Percentiles rank a stretch among this genome's conserved stretches.
These are phyloP conservation scores for Monarcha castaneiventris DNA, from an alignment of 2,113 vertebrate species.

Conservation along the genomic window DNA sequence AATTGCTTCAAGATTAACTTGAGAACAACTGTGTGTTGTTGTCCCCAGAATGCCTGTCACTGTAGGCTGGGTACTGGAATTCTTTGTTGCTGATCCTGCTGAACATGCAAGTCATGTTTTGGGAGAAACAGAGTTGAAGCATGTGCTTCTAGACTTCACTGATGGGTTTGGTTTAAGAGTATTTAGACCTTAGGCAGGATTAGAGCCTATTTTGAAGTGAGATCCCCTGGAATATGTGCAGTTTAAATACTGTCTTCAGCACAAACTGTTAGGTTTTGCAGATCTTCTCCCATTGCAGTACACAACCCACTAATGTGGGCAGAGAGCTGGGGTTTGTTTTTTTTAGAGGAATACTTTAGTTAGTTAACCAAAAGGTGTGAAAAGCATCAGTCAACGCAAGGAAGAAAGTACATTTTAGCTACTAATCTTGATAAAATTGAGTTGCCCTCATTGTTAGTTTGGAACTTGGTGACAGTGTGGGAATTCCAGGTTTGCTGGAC, in stretches of 20 bases:
- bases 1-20: neutral
- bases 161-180: neutral
- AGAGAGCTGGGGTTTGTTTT: neutral
- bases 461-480: accelerated
- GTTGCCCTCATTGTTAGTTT: neutral
- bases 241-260: neutral
- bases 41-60: neutral
- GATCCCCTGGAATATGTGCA: accelerated
- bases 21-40: neutral
- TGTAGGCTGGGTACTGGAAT: neutral
- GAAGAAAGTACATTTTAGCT: neutral
- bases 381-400: neutral
- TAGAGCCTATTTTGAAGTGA: neutral
- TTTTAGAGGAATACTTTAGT: neutral
- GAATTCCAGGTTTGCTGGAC: neutral
- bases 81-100: neutral
- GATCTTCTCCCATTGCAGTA: neutral
- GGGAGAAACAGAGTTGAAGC: neutral
- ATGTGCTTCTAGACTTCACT: neutral
- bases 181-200: neutral
- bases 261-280: neutral
- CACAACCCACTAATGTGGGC: neutral
- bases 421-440: neutral
- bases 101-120: neutral
- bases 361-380: neutral